These are phyloP conservation scores for Cheirogaleus medius DNA, from an alignment of 2,113 vertebrate genomes.

Conservation along the genomic window DNA sequence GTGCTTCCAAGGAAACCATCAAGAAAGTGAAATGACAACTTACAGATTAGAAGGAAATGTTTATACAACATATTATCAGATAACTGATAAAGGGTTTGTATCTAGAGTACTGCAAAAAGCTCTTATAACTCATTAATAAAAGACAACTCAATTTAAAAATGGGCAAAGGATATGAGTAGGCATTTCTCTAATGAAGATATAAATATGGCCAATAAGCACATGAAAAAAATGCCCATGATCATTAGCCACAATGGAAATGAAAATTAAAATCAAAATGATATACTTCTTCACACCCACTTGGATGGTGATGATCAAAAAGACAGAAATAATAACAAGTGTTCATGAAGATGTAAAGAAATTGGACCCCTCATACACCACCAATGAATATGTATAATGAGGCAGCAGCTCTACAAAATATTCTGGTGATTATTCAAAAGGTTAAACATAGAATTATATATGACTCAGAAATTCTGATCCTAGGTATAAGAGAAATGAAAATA, in stretches of 20 bases:
- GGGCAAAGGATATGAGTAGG: neutral
- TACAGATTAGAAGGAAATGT: neutral
- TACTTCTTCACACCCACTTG: neutral
- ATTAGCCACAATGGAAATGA: too few relatives aligned
- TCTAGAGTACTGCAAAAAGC: neutral
- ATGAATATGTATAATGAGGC: neutral
- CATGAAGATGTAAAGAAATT: neutral
- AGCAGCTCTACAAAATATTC: neutral
- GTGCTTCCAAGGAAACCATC: neutral
- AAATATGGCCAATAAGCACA: neutral
- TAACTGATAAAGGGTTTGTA: neutral
- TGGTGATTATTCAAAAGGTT: neutral
- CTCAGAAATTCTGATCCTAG: neutral
- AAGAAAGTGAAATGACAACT: neutral
- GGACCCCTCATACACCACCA: neutral
- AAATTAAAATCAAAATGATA: neutral
- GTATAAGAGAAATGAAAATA: too few relatives aligned
- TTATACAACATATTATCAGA: neutral
- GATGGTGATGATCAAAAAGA: neutral
- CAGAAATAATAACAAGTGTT: neutral
- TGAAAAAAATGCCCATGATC: neutral
- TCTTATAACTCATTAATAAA: neutral
- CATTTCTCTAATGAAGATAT: neutral
- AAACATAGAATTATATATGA: neutral
- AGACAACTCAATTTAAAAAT: neutral